Evolutionary conservation across 2,797 vertebrate species (phyloP).

Genomic region (Okamejei kenojei): DNA sequence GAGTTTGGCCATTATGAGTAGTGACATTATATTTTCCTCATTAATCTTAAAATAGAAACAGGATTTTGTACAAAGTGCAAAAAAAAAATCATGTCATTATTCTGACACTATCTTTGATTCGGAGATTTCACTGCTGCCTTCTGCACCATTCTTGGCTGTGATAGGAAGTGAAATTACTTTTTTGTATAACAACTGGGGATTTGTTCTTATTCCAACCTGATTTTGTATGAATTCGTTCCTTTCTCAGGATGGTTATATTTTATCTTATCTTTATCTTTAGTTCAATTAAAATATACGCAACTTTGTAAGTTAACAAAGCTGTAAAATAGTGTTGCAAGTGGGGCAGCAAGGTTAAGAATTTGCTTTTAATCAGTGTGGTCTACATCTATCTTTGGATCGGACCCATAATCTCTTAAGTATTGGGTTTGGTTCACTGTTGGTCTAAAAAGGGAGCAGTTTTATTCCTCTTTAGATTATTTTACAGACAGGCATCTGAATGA

Average conservation of each 20-base stretch:
- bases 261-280: not conserved
- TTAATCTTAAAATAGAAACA: not conserved
- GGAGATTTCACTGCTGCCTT: not conserved
- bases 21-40: not conserved
- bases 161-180: not conserved
- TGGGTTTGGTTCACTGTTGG: not conserved
- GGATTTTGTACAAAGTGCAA: not conserved
- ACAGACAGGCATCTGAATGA: not conserved
- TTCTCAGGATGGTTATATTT: not conserved
- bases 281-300: not conserved
- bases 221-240: not conserved
- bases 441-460: not conserved
- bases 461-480: not conserved
- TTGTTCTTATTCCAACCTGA: not conserved
- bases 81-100: not conserved
- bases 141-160: not conserved
- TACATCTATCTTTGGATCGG: not conserved
- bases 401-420: not conserved
- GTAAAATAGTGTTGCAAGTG: not conserved
- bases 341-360: not conserved
- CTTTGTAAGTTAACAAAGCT: not conserved
- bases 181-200: not conserved
- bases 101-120: too few species aligned
- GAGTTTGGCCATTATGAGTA: not conserved
- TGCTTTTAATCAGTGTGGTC: not conserved